Base-by-base conservation (phyloP, 2,888 invertebrate species). In the Cheilosia vernalis region DNA sequence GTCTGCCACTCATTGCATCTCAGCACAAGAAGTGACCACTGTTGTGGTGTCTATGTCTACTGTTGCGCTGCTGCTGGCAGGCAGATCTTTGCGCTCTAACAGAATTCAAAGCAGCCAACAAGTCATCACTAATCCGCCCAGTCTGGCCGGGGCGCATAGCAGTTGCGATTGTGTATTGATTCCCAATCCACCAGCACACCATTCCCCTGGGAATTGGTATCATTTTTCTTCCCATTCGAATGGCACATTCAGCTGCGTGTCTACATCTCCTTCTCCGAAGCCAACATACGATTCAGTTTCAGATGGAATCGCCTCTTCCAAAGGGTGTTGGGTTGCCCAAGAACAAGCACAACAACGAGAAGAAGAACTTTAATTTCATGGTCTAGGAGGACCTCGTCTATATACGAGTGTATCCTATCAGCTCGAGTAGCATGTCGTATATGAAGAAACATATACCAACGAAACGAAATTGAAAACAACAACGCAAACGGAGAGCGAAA, bases 301-400 rank as follows among this genome's bases (percentile, higher is more conserved):
- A 74, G 84, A 85, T 85, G 55, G 67, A 81, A 85, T 85, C 81
- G 81, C 33, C 60, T 66, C 55, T 60, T 56, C 56, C 70, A 42
- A 80, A 63, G 85, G 72, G 81, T 85, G 67, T 81, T 77, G 85
- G 67, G 40, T 72, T 77, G 61, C 85, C 51, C 72, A 37, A 66
- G 44, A 55, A 76, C 80, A 80, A 67, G 30, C 30, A 30, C 30
- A 30, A 9, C 60, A 72, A 49, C 7, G 37, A 55, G 42, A 61
- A 66, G 73, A 64, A 64, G 44, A 84, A 84, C 84, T 85, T 80
- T 63, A 73, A 85, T 85, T 85, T 85, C 85, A 85, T 81, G 85
- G 81, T 85, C 81, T 69, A 77, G 55, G 72, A 80, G 85, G 76
- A 85, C 76, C 70, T 37, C 37, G 10, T 37, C 37, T 76, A 61